Percentiles rank a stretch among this genome's conserved stretches.
phyloP scores from a whole-genome alignment of 1,140 invertebrate genomes.

The Tetramorium alpestre region DNA sequence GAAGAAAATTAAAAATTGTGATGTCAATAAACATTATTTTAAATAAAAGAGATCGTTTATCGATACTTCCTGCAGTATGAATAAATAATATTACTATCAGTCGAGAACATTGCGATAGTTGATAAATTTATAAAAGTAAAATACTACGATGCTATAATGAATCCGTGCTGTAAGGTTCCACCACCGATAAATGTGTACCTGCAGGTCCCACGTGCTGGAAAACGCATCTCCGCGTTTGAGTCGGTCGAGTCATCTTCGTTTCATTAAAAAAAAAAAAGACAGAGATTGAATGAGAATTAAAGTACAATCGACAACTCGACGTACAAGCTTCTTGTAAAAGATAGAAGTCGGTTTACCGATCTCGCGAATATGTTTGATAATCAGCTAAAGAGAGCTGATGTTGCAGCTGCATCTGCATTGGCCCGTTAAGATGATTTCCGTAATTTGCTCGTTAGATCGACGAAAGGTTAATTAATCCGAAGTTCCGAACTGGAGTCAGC shows the following conservation, averaged over 20 bases:
- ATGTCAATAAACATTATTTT: neutral
- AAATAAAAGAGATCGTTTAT: neutral
- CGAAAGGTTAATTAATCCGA: constrained; percentile 47
- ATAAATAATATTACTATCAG: constrained; percentile 39
- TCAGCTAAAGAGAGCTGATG: neutral
- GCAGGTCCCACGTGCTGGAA: constrained; percentile 26
- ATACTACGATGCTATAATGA: neutral
- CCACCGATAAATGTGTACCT: constrained; percentile 30
- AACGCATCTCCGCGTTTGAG: neutral
- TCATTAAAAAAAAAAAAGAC: neutral
- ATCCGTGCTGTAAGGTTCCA: no score
- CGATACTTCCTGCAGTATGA: neutral
- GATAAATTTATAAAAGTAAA: constrained; percentile 22
- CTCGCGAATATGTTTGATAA: neutral
- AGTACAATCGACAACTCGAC: neutral
- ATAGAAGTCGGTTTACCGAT: neutral
- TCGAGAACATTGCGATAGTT: constrained; percentile 32
- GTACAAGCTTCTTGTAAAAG: neutral
- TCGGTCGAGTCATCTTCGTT: neutral
- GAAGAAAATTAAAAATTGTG: neutral
- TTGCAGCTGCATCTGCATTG: neutral
- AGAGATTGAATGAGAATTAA: neutral
- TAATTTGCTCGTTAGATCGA: constrained; percentile 43
- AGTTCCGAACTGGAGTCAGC: constrained; percentile 46
- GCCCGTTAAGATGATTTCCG: neutral